phyloP scores from a whole-genome alignment of 2,888 invertebrate species.

The Hyposoter didymator region DNA sequence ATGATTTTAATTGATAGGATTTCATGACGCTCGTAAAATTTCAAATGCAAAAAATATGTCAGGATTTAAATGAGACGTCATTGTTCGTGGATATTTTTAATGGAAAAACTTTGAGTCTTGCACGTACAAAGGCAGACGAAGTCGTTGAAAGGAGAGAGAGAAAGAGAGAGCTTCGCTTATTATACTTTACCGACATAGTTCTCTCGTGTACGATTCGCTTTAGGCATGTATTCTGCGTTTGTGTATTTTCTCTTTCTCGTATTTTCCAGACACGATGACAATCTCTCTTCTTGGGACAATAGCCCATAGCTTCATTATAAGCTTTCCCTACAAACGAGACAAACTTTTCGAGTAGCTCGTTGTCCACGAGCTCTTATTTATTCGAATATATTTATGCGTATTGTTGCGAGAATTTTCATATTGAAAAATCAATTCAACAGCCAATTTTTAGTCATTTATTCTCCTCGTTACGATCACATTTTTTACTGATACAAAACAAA shows the following conservation, averaged over 20 bases:
- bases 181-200: slow-evolving; percentile 46
- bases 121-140: slow-evolving; percentile 2
- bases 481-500: neutral
- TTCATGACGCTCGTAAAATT: neutral
- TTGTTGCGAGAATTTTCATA: neutral
- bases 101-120: slow-evolving; percentile 53
- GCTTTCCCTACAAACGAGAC: slow-evolving; percentile 10
- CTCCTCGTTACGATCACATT: neutral
- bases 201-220: slow-evolving; percentile 10
- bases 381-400: neutral
- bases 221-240: neutral
- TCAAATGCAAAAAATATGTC: neutral
- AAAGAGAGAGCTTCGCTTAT: slow-evolving; percentile 36
- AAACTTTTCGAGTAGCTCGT: slow-evolving; percentile 27
- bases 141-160: slow-evolving; percentile 1
- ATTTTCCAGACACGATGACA: slow-evolving; percentile 33
- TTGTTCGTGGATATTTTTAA: slow-evolving; percentile 35
- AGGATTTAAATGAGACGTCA: neutral
- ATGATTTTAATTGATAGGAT: neutral
- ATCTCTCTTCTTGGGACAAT: slow-evolving; percentile 44
- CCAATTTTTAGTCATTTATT: neutral
- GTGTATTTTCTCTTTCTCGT: slow-evolving; percentile 19
- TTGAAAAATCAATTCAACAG: neutral
- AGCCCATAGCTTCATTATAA: slow-evolving; percentile 38
- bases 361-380: neutral